Base-by-base conservation (phyloP, 2,888 invertebrate species). In the Apamea monoglypha region DNA sequence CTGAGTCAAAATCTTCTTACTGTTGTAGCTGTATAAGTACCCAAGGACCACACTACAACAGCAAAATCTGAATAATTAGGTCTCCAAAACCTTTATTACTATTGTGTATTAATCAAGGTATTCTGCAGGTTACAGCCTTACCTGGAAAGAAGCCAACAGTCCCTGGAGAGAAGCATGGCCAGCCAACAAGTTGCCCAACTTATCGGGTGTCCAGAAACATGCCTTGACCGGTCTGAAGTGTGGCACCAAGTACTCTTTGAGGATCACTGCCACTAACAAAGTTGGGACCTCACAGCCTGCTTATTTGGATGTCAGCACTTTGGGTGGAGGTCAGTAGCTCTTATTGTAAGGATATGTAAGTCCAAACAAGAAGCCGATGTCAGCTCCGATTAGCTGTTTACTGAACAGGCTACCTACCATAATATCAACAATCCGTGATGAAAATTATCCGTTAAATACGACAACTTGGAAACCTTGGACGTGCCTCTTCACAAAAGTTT, bases 171-270 rank as follows among this genome's bases (percentile, higher is more conserved):
- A 94, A 96, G 98, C 98, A 92, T 97, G 96, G 97, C 97, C 93
- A 0, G 96, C 90, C 94, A 97, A 91, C 97, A 98, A 89, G 97
- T 96, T 90, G 96, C 97, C 91, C 91, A 97, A 87, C 88, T 94
- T 95, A 87, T 96, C 97, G 94, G 98, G 95, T 0, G 92, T 94
- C 0, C 96, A 91, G 97, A 98, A 95, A 96, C 97, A 98, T 97
- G 86, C 97, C 0, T 90, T 99, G 59, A 97, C 98, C 1, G 98
- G 98, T 0, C 97, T 99, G 25, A 98, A 98, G 91, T 99, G 99
- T 93, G 99, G 99, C 32, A 98, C 98, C 14, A 97, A 98, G 85
- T 99, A 99, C 92, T 98, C 98, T 80, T 97, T 99, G 83, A 97
- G 98, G 92, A 97, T 99, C 90, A 98, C 98, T 1, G 98, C 99